phyloP scores from a whole-genome alignment of 2,113 vertebrate species.

The Pachyramphus minor region DNA sequence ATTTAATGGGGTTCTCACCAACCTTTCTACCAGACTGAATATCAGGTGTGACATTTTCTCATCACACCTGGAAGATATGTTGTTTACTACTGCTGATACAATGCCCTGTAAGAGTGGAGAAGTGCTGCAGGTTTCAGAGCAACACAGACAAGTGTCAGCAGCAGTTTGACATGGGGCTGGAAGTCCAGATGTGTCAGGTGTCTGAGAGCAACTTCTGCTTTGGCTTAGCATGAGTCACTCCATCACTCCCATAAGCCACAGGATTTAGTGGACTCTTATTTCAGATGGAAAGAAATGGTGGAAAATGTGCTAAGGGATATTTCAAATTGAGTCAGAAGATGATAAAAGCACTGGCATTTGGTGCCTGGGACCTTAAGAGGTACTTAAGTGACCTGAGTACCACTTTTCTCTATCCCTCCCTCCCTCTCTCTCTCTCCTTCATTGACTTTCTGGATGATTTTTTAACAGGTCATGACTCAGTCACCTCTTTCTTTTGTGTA shows the following conservation, averaged over 20 bases:
- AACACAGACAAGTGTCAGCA: neutral
- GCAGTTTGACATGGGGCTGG: neutral
- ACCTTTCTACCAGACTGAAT: neutral
- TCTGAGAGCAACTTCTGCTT: neutral
- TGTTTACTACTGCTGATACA: neutral
- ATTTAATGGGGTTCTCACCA: neutral
- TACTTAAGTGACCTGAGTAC: neutral
- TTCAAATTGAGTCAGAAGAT: neutral
- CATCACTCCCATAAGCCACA: neutral
- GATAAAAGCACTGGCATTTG: neutral
- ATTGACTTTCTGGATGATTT: neutral
- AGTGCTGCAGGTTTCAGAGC: neutral
- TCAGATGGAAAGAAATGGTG: neutral
- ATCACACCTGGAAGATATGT: neutral
- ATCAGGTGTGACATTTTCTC: neutral
- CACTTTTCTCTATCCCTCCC: neutral
- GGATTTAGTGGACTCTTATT: neutral
- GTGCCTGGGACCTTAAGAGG: neutral
- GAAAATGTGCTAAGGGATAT: neutral
- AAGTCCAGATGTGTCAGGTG: slow-evolving; percentile 19
- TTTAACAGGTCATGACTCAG: slow-evolving; percentile 25
- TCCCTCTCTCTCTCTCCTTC: neutral
- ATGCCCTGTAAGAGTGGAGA: neutral
- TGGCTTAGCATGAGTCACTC: neutral
- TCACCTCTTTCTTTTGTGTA: neutral